Evolutionary conservation across 2,113 vertebrate genomes (phyloP).

Genomic region (Furnarius figulus): DNA sequence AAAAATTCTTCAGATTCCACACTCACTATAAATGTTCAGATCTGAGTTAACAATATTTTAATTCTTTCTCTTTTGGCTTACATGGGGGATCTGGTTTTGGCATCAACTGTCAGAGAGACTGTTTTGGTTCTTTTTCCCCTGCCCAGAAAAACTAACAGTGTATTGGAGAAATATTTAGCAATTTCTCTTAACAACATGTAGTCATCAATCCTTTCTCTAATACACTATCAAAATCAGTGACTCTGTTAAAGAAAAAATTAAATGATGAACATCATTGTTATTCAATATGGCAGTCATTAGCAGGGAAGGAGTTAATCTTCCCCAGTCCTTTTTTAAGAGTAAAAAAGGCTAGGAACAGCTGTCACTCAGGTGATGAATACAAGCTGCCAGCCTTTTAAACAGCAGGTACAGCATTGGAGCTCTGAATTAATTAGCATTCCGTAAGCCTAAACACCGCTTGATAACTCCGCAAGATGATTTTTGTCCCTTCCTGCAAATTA

Average conservation of each 20-base stretch:
- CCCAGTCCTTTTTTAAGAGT: constrained; percentile 46
- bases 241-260: background rate
- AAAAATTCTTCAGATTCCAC: background rate
- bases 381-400: constrained; percentile 75
- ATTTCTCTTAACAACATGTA: background rate
- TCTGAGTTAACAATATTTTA: background rate
- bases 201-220: background rate
- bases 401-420: constrained; percentile 72
- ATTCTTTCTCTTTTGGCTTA: background rate
- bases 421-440: constrained; percentile 80
- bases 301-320: constrained; percentile 67
- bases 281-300: constrained; percentile 39
- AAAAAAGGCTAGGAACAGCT: constrained; percentile 74
- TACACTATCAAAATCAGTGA: constrained; percentile 3
- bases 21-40: background rate
- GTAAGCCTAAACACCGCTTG: constrained; percentile 55
- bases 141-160: background rate
- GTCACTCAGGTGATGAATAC: constrained; percentile 80
- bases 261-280: background rate
- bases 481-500: constrained; percentile 65
- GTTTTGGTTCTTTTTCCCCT: background rate
- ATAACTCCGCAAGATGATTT: constrained; percentile 57
- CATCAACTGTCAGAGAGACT: background rate
- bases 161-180: background rate
- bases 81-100: background rate